Evolutionary conservation across 2,113 vertebrate genomes (phyloP).

Genomic region (Sphyrna mokarran): DNA sequence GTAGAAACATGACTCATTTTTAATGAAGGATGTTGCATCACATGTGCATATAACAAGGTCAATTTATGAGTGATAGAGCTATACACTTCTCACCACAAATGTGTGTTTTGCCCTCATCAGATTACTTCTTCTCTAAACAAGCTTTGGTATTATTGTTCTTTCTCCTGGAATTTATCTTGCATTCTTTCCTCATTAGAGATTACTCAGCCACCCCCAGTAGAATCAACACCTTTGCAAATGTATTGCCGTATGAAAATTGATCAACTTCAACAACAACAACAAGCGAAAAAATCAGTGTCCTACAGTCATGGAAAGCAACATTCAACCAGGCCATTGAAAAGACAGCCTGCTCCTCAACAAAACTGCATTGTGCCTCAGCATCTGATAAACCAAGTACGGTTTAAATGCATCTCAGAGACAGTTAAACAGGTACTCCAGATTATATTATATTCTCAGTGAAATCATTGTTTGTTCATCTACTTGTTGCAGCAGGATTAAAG

Average conservation of each 20-base stretch:
- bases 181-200: slow-evolving; percentile 38
- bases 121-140: slow-evolving; percentile 1
- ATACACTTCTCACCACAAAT: not conserved
- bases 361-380: slow-evolving; percentile 45
- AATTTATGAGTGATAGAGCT: not conserved
- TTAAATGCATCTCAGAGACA: slow-evolving; percentile 48
- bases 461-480: not conserved
- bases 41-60: not conserved
- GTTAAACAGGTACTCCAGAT: slow-evolving; percentile 49
- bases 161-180: slow-evolving; percentile 30
- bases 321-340: accelerated
- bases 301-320: not conserved
- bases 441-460: not conserved
- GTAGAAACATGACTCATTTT: not conserved
- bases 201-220: slow-evolving; percentile 23
- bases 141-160: slow-evolving; percentile 37
- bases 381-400: slow-evolving; percentile 48
- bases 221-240: slow-evolving; percentile 39
- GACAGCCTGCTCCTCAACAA: not conserved
- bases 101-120: not conserved
- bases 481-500: not conserved
- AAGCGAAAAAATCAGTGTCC: too few species aligned
- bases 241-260: slow-evolving; percentile 49
- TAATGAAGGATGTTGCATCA: not conserved
- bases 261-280: slow-evolving; percentile 38